Base-by-base conservation (phyloP, 2,888 invertebrate species). In the Dyspetes luteomarginatus region DNA sequence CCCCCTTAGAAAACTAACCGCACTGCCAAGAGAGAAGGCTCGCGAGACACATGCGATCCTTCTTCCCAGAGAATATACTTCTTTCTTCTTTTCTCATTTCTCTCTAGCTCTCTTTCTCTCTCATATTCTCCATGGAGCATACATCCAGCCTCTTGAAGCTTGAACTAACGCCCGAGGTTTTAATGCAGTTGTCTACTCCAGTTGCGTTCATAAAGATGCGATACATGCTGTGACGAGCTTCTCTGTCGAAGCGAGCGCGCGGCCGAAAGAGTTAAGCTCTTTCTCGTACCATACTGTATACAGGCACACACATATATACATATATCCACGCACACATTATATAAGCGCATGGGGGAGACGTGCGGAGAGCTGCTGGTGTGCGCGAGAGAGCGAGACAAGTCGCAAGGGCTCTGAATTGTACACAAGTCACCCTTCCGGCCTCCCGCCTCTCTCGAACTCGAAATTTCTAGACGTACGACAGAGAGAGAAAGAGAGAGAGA, bases 161-260 rank as follows among this genome's bases (percentile, higher is more conserved):
- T 90, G 89, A 91, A 90, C 91, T 89, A 91, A 91, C 91, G 91
- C 90, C 90, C 90, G 89, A 88, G 90, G 88, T 91, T 92, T 92
- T 92, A 91, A 92, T 91, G 91, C 91, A 91, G 91, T 92, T 92
- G 92, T 91, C 91, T 91, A 90, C 91, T 91, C 87, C 86, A 90
- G 90, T 90, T 91, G 89, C 90, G 90, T 87, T 90, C 89, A 91
- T 91, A 91, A 91, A 91, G 90, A 90, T 89, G 48, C 74, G 65
- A 89, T 89, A 88, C 86, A 88, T 89, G 88, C 83, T 88, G 86
- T 69, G 58, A 68, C 67, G 43, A 67, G 52, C 67, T 58, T 68
- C 75, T 89, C 86, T 88, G 89, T 87, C 86, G 87, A 88, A 85
- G 77, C 65, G 80, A 78, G 58, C 55, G 85, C 86, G 83, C 82